phyloP scores from a whole-genome alignment of 2,113 vertebrate species.

The Cyanistes caeruleus region DNA sequence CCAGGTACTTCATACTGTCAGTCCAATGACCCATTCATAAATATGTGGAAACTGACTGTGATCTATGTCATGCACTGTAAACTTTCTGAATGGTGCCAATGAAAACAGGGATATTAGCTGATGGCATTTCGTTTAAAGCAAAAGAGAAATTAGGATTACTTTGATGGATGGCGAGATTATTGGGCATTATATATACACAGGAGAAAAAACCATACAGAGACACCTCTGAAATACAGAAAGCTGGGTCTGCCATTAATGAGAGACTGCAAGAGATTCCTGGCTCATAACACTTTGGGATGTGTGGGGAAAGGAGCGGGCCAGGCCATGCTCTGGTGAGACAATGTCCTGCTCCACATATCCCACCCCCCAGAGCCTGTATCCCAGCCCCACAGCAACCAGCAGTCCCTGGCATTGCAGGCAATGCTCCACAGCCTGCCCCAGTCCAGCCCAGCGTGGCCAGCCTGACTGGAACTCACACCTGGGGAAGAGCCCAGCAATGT shows the following conservation, averaged over 20 bases:
- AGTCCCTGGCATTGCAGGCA: not conserved
- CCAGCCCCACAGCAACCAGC: rapidly evolving
- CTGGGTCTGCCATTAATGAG: not conserved
- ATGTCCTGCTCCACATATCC: too few relatives aligned
- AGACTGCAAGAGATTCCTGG: not conserved
- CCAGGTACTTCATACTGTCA: not conserved
- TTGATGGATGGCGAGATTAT: not conserved
- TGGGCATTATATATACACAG: not conserved
- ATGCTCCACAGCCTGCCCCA: not conserved
- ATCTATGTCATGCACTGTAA: not conserved
- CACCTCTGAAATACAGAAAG: not conserved
- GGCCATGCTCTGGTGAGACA: not conserved
- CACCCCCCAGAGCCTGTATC: rapidly evolving
- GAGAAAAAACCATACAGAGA: not conserved
- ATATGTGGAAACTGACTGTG: not conserved
- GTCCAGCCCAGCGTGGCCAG: too few relatives aligned
- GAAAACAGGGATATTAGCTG: not conserved
- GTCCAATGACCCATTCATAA: not conserved
- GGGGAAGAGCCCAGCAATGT: not conserved
- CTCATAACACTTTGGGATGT: rapidly evolving
- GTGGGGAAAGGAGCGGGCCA: rapidly evolving
- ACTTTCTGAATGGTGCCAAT: not conserved
- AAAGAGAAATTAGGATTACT: not conserved
- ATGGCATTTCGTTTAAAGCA: not conserved
- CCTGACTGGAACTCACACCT: not conserved